Percentiles rank a stretch among this genome's conserved stretches.
phyloP scores from a whole-genome alignment of 23 tunicate genomes.

The Trididemnum miniatum region DNA sequence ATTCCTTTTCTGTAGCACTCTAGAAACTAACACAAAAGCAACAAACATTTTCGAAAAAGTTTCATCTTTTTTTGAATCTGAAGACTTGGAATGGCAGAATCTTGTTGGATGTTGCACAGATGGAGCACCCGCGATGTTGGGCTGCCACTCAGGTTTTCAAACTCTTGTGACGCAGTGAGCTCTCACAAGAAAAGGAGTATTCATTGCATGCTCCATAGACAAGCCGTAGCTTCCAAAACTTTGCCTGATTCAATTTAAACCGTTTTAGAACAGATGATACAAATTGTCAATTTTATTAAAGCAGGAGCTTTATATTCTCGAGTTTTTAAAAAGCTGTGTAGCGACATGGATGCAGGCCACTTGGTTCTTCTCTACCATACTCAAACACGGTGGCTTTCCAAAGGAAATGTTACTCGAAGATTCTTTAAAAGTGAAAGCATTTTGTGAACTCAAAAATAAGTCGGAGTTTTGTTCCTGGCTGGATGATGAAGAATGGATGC shows the following conservation, averaged over 20 bases:
- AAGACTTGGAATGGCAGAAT: conserved; percentile 53
- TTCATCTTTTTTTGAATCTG: conserved; percentile 51
- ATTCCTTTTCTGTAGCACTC: conserved; percentile 52
- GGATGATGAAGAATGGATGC: conserved; percentile 61
- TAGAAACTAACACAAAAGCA: conserved; percentile 44
- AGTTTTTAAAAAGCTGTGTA: conserved; percentile 51
- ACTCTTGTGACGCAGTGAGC: too few species aligned
- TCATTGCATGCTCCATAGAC: conserved; percentile 61
- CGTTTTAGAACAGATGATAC: conserved; percentile 51
- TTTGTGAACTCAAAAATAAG: conserved; percentile 42
- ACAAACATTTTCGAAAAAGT: conserved; percentile 42
- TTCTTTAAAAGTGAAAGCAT: conserved; percentile 49
- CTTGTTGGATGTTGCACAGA: conserved; percentile 62
- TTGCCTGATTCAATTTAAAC: conserved; percentile 61
- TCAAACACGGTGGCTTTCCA: conserved; percentile 60
- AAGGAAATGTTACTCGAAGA: conserved; percentile 65
- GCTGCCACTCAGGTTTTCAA: too few species aligned
- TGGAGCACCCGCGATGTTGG: conserved; percentile 74
- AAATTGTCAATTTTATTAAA: conserved; percentile 62
- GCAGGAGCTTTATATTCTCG: conserved; percentile 36
- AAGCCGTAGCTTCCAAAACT: conserved; percentile 78
- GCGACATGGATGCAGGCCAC: conserved; percentile 56
- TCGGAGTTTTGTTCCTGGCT: conserved; percentile 32
- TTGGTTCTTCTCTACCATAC: conserved; percentile 55
- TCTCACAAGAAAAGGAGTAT: conserved; percentile 48